phyloP scores from a whole-genome alignment of 2,797 vertebrate genomes.

The Spheniscus humboldti region DNA sequence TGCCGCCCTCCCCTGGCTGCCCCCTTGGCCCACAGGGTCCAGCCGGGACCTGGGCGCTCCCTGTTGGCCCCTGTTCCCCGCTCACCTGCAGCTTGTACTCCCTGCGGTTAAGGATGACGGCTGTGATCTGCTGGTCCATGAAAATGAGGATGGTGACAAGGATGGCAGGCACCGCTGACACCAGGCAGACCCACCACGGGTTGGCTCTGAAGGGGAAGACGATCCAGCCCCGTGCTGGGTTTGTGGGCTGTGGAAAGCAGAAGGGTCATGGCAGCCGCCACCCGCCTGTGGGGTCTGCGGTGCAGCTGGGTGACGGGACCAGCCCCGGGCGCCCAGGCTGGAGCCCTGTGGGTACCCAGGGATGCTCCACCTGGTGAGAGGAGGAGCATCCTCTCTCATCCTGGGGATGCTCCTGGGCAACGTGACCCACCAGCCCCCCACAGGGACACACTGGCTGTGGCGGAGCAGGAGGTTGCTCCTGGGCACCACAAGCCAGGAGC shows the following conservation, averaged over 20 bases:
- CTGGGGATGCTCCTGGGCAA: background rate
- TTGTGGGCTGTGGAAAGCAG: constrained; percentile 70
- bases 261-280: background rate
- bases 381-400: background rate
- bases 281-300: background rate
- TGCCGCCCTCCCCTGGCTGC: background rate
- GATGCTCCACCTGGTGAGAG: background rate
- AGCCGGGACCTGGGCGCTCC: background rate
- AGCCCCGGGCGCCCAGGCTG: background rate
- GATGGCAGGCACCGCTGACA: constrained; percentile 67
- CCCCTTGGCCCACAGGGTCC: background rate
- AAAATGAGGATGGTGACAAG: constrained; percentile 80
- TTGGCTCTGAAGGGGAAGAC: constrained; percentile 74
- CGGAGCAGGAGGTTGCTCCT: background rate
- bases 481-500: background rate
- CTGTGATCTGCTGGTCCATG: constrained; percentile 84
- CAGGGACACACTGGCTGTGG: background rate
- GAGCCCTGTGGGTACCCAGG: background rate
- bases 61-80: accelerated
- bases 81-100: constrained; percentile 77
- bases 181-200: constrained; percentile 78
- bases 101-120: constrained; percentile 77
- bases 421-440: background rate
- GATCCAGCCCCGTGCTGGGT: constrained; percentile 72
- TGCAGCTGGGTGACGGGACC: accelerated